Evolutionary conservation across 2,888 invertebrate genomes (phyloP).

Genomic region (Xiphydria camelus): DNA sequence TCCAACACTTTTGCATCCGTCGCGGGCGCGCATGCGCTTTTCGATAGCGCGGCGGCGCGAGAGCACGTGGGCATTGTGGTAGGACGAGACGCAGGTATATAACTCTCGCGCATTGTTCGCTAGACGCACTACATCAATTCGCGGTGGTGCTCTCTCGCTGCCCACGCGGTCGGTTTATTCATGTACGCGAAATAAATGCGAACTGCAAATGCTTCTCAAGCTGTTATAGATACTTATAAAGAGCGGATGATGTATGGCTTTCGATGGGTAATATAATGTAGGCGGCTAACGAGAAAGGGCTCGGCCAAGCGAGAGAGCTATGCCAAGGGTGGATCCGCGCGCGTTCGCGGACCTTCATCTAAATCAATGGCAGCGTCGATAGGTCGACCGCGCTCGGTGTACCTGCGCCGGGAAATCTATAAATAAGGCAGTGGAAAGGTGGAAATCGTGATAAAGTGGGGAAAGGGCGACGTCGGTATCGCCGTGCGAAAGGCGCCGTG

Average conservation of each 20-base stretch:
- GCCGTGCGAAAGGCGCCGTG: too few relatives aligned
- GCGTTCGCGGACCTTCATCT: conserved; percentile 44
- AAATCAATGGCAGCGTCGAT: conserved; percentile 30
- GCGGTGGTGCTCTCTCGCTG: conserved; percentile 30
- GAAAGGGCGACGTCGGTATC: too few relatives aligned
- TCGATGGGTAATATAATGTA: conserved; percentile 56
- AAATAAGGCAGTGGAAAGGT: too few relatives aligned
- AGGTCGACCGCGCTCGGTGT: neutral
- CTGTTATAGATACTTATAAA: conserved; percentile 54
- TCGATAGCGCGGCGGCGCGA: neutral
- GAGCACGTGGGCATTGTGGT: neutral
- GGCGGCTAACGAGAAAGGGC: conserved; percentile 56
- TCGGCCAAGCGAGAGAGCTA: conserved; percentile 32
- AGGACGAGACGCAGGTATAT: conserved; percentile 8
- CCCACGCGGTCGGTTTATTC: conserved; percentile 39
- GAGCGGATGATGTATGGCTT: conserved; percentile 53
- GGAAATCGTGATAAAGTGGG: too few relatives aligned
- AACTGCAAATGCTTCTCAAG: conserved; percentile 52
- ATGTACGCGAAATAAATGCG: conserved; percentile 29
- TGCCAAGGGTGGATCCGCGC: conserved; percentile 48
- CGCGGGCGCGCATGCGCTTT: neutral
- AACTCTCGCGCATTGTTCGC: conserved; percentile 42
- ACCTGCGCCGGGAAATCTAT: neutral
- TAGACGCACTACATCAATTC: conserved; percentile 50
- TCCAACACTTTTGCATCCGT: neutral